Percentiles rank a stretch among this genome's conserved stretches.
Evolutionary conservation across 2,113 vertebrate genomes (phyloP).

Genomic region (Petaurus breviceps): DNA sequence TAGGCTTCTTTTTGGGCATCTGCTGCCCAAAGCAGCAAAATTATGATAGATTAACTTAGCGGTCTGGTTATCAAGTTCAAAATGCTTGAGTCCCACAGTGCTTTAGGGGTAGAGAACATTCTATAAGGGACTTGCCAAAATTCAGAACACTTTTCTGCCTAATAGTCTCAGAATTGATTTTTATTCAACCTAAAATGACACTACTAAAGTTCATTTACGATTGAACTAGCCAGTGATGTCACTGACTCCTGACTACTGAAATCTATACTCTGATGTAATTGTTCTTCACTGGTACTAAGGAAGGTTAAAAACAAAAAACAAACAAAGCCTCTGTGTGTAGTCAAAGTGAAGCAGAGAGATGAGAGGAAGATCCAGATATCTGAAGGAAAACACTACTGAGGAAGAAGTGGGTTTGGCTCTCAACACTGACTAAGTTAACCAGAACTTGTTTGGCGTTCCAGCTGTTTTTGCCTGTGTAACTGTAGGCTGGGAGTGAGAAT

Average conservation of each 20-base stretch:
- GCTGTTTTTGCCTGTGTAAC: background rate
- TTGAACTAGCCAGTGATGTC: background rate
- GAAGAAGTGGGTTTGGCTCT: background rate
- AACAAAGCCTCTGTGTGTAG: background rate
- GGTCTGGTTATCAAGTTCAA: background rate
- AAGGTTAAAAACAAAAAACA: background rate
- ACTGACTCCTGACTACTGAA: background rate
- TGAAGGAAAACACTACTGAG: background rate
- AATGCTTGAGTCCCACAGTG: background rate
- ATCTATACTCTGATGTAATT: background rate
- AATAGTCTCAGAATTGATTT: background rate
- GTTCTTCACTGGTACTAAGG: conserved; percentile 16
- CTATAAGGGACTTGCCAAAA: conserved; percentile 1
- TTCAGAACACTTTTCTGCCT: background rate
- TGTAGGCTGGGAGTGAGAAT: background rate
- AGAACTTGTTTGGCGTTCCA: background rate
- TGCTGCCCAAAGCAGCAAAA: background rate
- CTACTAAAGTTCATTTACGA: background rate
- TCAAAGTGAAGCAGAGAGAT: background rate
- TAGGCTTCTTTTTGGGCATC: background rate
- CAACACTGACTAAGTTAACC: background rate
- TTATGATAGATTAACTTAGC: background rate
- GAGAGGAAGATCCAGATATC: background rate
- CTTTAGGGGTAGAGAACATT: background rate
- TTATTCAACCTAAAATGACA: background rate